Evolutionary conservation across 2,888 invertebrate species (phyloP), one percentile per base, ranked within the genome.

Genomic region (Villa cingulata): DNA sequence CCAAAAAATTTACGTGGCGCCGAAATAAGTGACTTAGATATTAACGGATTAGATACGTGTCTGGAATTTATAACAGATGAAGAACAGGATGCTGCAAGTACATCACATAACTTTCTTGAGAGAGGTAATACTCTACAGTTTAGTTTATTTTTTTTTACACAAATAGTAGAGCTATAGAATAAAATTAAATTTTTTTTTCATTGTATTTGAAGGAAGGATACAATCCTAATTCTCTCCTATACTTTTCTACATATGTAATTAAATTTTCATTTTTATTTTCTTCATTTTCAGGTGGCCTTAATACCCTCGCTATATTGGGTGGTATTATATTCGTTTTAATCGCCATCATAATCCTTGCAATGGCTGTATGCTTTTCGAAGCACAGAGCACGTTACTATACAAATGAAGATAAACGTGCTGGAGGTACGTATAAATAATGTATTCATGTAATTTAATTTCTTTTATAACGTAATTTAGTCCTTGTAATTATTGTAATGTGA

Each of bases 311-410:
- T 51, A 61, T 69, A 56, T 54, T 68, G 60, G 67, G 68, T 55
- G 68, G 69, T 56, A 62, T 66, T 54, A 64, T 69, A 49, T 63
- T 68, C 55, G 68, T 66, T 50, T 58, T 68, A 57, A 62, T 65
- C 55, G 59, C 64, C 48, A 62, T 66, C 51, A 68, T 68, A 50
- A 62, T 67, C 48, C 54, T 67, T 50, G 64, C 67, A 15, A 58
- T 67, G 58, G 64, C 58, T 43, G 62, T 65, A 45, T 83, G 81
- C 57, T 79, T 82, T 56, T 74, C 81, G 39, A 78, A 79, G 49
- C 76, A 81, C 54, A 80, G 81, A 5, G 80, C 81, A 5, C 77
- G 78, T 41, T 87, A 87, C 66, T 86, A 86, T 63, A 87, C 86
- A 12, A 78, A 85, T 61, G 86, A 86, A 65, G 85, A 83, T 62